Evolutionary conservation across 2,888 invertebrate genomes (phyloP), one percentile per base, ranked within the genome.

Genomic region (Vesta saturnalis): DNA sequence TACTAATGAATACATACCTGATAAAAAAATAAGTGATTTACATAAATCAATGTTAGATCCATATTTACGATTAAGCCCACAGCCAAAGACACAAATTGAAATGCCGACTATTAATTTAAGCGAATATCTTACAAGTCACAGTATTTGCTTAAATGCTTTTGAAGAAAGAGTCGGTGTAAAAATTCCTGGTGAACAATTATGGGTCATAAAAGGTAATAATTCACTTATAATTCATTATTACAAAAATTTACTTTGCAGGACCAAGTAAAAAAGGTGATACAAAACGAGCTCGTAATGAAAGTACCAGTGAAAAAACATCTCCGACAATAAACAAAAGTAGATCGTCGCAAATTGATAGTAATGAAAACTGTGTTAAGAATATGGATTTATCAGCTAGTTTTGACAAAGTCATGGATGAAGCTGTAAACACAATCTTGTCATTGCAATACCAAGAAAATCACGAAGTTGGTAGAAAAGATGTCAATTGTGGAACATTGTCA

Each of bases 401-500:
- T 19, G 75, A 70, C 64, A 74, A 80, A 63, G 78, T 76, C 21
- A 73, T 77, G 61, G 78, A 74, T 75, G 79, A 79, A 72, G 83
- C 79, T 58, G 79, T 80, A 52, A 82, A 80, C 72, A 81, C 77
- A 22, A 81, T 82, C 72, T 75, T 78, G 73, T 73, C 77, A 21
- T 73, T 79, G 73, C 77, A 81, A 67, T 77, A 76, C 10, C 63
- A 56, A 58, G 49, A 49, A 49, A 47, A 18, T 12, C 84, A 82
- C 0, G 84, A 85, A 60, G 81, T 30, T 82, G n/a, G n/a, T n/a
- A n/a, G n/a, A n/a, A 85, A 1, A 85, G 87, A 88, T 73, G 80
- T 89, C 80, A 92, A 92, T 79, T 90, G 92, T 0, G 92, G 92
- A 5, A 91, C 92, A 30, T 87, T 96, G 47, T 94, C 95, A 2